phyloP scores from a whole-genome alignment of 2,113 vertebrate species.

The Sinocyclocheilus maitianheensis region DNA sequence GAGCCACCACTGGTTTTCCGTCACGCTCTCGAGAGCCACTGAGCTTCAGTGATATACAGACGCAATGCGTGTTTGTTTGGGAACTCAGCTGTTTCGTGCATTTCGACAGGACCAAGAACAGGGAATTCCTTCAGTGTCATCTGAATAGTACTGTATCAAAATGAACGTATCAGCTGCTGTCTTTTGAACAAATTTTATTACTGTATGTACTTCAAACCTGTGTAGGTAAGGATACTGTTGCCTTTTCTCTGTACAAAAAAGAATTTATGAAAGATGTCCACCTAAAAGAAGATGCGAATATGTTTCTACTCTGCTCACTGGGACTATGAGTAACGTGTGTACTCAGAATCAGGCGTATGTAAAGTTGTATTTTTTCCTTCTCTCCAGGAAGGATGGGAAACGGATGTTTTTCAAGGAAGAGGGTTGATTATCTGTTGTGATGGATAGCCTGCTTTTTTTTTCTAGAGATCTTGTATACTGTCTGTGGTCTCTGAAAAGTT shows the following conservation, averaged over 20 bases:
- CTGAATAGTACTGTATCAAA: slow-evolving; percentile 87
- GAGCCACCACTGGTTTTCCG: slow-evolving; percentile 47
- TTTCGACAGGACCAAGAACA: slow-evolving; percentile 66
- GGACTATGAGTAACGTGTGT: slow-evolving; percentile 80
- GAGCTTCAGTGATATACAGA: neutral
- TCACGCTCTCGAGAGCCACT: neutral
- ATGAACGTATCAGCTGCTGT: slow-evolving; percentile 79
- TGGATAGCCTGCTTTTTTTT: slow-evolving; percentile 91
- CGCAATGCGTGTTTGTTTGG: slow-evolving; percentile 42
- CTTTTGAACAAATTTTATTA: slow-evolving; percentile 87
- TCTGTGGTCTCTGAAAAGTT: slow-evolving; percentile 90
- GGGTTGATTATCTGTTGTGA: slow-evolving; percentile 74
- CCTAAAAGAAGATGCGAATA: slow-evolving; percentile 91
- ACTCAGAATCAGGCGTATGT: slow-evolving; percentile 94
- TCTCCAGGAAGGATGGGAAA: neutral
- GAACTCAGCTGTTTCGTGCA: slow-evolving; percentile 40
- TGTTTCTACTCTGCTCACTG: slow-evolving; percentile 85
- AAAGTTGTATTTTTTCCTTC: slow-evolving; percentile 31
- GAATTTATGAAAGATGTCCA: slow-evolving; percentile 94
- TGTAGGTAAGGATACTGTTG: slow-evolving; percentile 83
- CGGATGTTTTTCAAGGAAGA: neutral
- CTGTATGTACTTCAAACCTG: slow-evolving; percentile 90
- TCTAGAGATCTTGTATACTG: slow-evolving; percentile 89
- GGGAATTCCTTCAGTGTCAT: slow-evolving; percentile 78
- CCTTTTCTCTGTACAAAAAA: slow-evolving; percentile 99